Evolutionary conservation across 2,113 vertebrate species (phyloP).

Genomic region (Trichomycterus rosablanca): DNA sequence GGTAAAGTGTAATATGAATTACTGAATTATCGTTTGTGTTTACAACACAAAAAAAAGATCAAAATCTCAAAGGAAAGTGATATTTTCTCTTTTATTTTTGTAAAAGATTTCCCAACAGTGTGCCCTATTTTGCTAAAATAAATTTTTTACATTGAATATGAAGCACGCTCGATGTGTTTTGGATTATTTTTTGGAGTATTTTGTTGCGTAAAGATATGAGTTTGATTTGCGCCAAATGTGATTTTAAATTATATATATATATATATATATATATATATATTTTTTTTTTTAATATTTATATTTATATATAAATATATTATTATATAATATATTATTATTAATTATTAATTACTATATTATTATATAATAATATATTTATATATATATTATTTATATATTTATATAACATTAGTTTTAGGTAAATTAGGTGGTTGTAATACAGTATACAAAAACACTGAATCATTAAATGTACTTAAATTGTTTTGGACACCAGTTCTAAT

Average conservation of each 20-base stretch:
- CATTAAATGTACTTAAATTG: no score
- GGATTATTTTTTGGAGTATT: conserved; percentile 17
- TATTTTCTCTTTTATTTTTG: conserved; percentile 89
- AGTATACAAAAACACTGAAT: no score
- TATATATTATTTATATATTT: no score
- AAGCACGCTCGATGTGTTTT: conserved; percentile 24
- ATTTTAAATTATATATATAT: not conserved
- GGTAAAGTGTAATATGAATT: conserved; percentile 68
- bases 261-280: no score
- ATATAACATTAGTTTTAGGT: no score
- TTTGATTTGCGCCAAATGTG: not conserved
- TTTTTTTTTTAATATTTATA: no score
- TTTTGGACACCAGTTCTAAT: no score
- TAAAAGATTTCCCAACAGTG: conserved; percentile 76
- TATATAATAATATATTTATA: no score
- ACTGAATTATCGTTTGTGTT: conserved; percentile 64
- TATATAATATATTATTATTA: no score
- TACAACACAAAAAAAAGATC: conserved; percentile 70
- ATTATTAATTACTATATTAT: no score
- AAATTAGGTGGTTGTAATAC: no score
- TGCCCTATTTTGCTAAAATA: conserved; percentile 90
- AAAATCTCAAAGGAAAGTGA: conserved; percentile 74
- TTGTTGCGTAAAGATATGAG: not conserved
- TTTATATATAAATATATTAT: no score
- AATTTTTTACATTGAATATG: conserved; percentile 70